phyloP scores from a whole-genome alignment of 2,888 invertebrate genomes.

The Elmis aenea region DNA sequence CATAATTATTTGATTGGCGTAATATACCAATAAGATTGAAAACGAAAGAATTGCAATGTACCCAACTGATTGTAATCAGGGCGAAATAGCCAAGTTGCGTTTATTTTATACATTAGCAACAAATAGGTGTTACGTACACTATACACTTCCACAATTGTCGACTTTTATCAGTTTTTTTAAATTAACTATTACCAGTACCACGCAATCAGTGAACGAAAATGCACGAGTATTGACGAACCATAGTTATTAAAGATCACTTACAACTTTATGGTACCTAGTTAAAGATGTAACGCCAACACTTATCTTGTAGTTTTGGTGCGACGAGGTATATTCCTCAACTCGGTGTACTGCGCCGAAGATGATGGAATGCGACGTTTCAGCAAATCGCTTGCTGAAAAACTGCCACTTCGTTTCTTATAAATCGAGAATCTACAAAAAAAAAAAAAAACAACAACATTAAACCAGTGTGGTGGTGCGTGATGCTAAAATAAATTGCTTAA shows the following conservation, averaged over 20 bases:
- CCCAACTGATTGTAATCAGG: no score
- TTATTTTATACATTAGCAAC: no score
- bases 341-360: conserved; percentile 38
- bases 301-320: conserved; percentile 20
- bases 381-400: conserved; percentile 27
- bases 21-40: no score
- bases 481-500: not conserved
- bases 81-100: no score
- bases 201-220: no score
- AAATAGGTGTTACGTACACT: no score
- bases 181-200: no score
- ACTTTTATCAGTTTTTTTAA: no score
- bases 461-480: not conserved
- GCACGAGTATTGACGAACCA: not conserved
- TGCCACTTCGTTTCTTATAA: conserved; percentile 36
- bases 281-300: conserved; percentile 1
- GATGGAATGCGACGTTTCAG: conserved; percentile 30
- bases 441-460: conserved; percentile 11
- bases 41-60: no score
- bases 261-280: not conserved
- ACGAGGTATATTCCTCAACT: conserved; percentile 36
- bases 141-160: no score
- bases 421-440: conserved; percentile 39
- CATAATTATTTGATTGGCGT: no score
- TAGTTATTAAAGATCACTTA: not conserved